These are phyloP conservation scores for Percina caprodes DNA, from an alignment of 2,113 vertebrate species.

Conservation along the genomic window DNA sequence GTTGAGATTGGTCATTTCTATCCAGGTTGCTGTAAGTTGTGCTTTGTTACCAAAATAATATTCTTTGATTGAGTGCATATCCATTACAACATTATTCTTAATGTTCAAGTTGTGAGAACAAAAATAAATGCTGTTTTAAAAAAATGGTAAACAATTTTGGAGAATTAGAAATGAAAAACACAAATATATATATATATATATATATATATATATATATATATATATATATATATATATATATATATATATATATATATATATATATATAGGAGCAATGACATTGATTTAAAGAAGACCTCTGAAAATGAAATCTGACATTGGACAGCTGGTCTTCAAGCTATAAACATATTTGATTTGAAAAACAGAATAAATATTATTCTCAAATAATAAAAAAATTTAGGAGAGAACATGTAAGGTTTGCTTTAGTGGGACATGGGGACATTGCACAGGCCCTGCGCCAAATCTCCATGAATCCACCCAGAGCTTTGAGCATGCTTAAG, in stretches of 20 bases:
- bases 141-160: neutral
- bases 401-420: conserved; percentile 19
- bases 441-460: neutral
- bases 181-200: no score
- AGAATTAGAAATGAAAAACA: neutral
- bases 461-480: conserved; percentile 53
- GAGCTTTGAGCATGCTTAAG: conserved; percentile 68
- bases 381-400: conserved; percentile 10
- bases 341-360: neutral
- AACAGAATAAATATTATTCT: neutral
- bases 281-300: neutral
- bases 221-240: no score
- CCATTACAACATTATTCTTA: neutral
- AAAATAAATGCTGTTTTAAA: neutral
- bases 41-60: no score
- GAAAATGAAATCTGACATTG: neutral
- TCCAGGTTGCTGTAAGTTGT: neutral
- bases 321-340: neutral
- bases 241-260: no score
- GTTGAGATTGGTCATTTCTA: neutral
- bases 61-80: neutral
- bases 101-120: neutral
- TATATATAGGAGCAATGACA: no score
- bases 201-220: no score
- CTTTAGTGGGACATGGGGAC: conserved; percentile 42